Conservation (phyloP, 2,113 vertebrate species). For the Nannobrachium achirus region DNA sequence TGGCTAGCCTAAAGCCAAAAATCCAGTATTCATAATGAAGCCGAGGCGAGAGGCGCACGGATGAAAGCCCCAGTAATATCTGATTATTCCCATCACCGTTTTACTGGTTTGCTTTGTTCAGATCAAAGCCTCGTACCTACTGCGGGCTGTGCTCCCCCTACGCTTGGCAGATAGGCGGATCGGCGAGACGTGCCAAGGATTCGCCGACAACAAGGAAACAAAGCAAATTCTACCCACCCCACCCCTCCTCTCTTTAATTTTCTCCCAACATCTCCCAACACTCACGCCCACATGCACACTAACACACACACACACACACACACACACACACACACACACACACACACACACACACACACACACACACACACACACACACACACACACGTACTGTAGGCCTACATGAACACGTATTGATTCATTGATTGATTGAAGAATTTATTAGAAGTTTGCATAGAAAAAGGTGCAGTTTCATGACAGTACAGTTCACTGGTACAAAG, state of each 20-base stretch:
- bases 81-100: constrained; percentile 79
- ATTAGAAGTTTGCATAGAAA: too few relatives aligned
- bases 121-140: constrained; percentile 76
- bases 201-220: constrained; percentile 57
- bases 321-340: not conserved
- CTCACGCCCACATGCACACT: not conserved
- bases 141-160: constrained; percentile 54
- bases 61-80: constrained; percentile 76
- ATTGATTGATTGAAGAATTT: too few relatives aligned
- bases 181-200: constrained; percentile 66
- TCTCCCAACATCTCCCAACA: not conserved
- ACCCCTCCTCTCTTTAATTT: not conserved
- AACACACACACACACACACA: not conserved
- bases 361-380: not conserved
- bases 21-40: constrained; percentile 78
- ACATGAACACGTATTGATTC: too few relatives aligned
- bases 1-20: constrained; percentile 79
- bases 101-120: constrained; percentile 78
- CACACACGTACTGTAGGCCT: too few relatives aligned
- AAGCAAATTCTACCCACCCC: constrained; percentile 43
- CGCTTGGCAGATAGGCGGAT: constrained; percentile 65
- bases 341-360: constrained; percentile 24
- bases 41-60: constrained; percentile 50
- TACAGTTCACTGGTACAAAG: too few relatives aligned
- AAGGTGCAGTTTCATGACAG: too few relatives aligned